Percentiles rank a stretch among this genome's conserved stretches.
Conservation (phyloP, 23 tunicate species). For the Ascidia mentula region DNA sequence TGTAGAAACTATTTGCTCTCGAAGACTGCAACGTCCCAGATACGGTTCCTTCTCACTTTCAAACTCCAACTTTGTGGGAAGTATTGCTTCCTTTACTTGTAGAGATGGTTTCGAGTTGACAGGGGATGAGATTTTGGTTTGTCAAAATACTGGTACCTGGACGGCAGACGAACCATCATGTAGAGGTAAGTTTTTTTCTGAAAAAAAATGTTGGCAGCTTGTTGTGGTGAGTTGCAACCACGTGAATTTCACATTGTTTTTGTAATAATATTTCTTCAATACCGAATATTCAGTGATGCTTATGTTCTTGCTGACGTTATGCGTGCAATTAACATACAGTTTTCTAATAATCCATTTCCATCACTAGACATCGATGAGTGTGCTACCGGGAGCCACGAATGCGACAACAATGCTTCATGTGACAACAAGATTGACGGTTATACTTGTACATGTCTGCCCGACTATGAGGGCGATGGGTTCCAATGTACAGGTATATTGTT, state of each 20-base stretch:
- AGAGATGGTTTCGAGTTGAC: not conserved
- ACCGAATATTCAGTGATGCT: no score
- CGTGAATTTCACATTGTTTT: no score
- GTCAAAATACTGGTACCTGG: not conserved
- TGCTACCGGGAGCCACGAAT: not conserved
- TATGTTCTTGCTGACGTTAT: no score
- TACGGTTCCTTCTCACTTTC: not conserved
- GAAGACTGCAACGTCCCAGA: not conserved
- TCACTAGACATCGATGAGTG: constrained; percentile 5
- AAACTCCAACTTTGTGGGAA: not conserved
- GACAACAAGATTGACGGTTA: constrained; percentile 34
- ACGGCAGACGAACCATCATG: not conserved
- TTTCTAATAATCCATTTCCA: no score
- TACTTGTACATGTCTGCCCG: constrained; percentile 38
- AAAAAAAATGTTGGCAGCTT: no score
- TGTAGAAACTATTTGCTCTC: not conserved
- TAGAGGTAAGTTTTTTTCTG: constrained; percentile 2
- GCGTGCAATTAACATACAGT: no score
- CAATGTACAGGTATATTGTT: constrained; percentile 33
- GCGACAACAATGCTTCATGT: constrained; percentile 53
- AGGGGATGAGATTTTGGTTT: not conserved
- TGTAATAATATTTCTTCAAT: no score
- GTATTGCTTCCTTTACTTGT: not conserved
- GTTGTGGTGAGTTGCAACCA: no score
- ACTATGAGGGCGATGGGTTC: constrained; percentile 48